Conservation (phyloP, 2,888 invertebrate genomes). For the Opisthograptis luteolata region DNA sequence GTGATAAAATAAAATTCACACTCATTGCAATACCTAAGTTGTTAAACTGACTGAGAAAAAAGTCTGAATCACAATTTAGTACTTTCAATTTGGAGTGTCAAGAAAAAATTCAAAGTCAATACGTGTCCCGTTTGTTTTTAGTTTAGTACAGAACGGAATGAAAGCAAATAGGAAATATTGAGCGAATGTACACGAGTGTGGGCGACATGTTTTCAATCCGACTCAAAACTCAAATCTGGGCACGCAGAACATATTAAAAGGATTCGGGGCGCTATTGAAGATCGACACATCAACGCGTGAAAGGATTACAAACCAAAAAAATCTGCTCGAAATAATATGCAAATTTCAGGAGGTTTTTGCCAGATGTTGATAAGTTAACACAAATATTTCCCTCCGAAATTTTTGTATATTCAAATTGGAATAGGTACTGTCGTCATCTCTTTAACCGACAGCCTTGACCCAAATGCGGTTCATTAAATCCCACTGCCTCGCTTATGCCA, state of each 20-base stretch:
- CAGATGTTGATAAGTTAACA: slow-evolving; percentile 24
- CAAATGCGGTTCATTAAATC: slow-evolving; percentile 73
- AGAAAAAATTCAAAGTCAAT: no score
- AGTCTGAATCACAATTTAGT: no score
- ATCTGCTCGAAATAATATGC: slow-evolving; percentile 2
- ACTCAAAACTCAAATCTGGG: slow-evolving; percentile 23
- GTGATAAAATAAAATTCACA: no score
- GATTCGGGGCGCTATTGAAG: slow-evolving; percentile 12
- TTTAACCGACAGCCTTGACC: slow-evolving; percentile 62
- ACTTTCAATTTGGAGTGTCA: no score
- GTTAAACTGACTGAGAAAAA: no score
- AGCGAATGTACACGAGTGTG: slow-evolving; percentile 31
- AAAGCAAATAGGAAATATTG: slow-evolving; percentile 46
- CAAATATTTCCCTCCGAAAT: slow-evolving; percentile 36
- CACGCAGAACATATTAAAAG: slow-evolving; percentile 36
- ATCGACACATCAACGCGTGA: slow-evolving; percentile 10
- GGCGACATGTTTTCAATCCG: slow-evolving; percentile 39
- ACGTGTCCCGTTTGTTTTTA: no score
- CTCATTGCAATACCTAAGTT: no score
- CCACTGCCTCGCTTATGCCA: slow-evolving; percentile 66
- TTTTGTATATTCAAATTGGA: slow-evolving; percentile 39
- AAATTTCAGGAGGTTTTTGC: slow-evolving; percentile 18
- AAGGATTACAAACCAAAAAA: background rate
- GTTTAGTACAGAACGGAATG: no score
- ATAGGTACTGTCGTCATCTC: slow-evolving; percentile 17